Conservation (phyloP, 2,888 invertebrate species). For the Matsumyia berberina region DNA sequence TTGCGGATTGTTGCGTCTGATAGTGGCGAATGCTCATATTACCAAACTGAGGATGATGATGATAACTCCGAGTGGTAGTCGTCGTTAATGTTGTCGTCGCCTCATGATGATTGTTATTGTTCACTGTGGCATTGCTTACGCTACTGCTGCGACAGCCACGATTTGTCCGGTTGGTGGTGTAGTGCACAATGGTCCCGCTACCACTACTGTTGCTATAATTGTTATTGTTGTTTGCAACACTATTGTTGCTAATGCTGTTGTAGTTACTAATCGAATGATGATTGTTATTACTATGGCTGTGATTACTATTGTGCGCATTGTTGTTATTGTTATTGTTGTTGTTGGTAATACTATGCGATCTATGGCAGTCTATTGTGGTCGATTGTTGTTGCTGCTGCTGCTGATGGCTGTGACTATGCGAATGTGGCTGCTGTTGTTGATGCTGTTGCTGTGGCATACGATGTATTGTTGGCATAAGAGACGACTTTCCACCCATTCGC, state of each 20-base stretch:
- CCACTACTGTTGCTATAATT: constrained; percentile 77
- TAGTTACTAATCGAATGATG: constrained; percentile 58
- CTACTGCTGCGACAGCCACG: constrained; percentile 61
- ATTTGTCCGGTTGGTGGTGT: constrained; percentile 58
- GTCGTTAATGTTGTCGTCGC: constrained; percentile 43
- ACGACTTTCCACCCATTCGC: constrained; percentile 85
- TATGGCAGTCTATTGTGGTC: constrained; percentile 75
- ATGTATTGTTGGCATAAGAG: constrained; percentile 87
- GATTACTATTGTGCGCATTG: constrained; percentile 68
- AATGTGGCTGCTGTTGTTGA: constrained; percentile 59
- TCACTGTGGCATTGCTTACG: constrained; percentile 75
- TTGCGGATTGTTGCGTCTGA: constrained; percentile 65
- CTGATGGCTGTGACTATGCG: constrained; percentile 66
- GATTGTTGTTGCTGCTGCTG: constrained; percentile 77
- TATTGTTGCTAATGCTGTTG: constrained; percentile 75
- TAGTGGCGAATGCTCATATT: constrained; percentile 82
- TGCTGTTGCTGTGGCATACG: constrained; percentile 86
- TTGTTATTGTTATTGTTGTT: constrained; percentile 77
- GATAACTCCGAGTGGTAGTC: constrained; percentile 80
- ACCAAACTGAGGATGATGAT: constrained; percentile 83
- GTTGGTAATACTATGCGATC: constrained; percentile 77
- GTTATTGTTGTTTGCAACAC: constrained; percentile 72
- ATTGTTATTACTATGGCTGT: constrained; percentile 70
- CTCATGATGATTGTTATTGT: constrained; percentile 76
- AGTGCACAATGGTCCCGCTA: constrained; percentile 78